Percentiles rank a stretch among this genome's conserved stretches.
Evolutionary conservation across 2,797 vertebrate genomes (phyloP).

Genomic region (Eremophila alpestris): DNA sequence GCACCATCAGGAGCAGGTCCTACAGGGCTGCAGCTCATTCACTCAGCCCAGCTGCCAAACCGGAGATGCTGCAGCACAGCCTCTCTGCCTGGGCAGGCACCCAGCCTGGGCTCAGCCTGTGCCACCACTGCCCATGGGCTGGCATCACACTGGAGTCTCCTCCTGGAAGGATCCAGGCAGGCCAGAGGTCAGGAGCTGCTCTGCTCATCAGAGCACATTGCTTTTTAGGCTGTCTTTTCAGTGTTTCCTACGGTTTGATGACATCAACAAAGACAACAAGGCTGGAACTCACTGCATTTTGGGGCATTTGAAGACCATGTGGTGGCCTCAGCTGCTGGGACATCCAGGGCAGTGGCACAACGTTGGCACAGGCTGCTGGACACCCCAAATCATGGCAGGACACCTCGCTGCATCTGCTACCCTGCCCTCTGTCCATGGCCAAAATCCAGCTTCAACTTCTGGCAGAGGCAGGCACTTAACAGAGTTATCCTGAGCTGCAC

Average conservation of each 20-base stretch:
- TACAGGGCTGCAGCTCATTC: not conserved
- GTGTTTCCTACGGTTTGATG: not conserved
- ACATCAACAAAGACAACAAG: not conserved
- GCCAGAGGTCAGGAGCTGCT: not conserved
- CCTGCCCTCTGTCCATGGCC: not conserved
- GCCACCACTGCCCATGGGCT: accelerated
- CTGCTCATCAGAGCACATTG: not conserved
- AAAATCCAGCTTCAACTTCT: not conserved
- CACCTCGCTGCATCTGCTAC: not conserved
- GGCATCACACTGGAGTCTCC: accelerated
- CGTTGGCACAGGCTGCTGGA: accelerated
- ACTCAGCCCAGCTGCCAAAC: not conserved
- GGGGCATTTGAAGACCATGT: not conserved
- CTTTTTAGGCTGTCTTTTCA: not conserved
- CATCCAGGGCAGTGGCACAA: not conserved
- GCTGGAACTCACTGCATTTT: not conserved
- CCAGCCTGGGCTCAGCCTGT: not conserved
- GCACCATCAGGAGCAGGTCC: not conserved
- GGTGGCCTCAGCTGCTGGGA: not conserved
- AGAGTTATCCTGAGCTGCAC: not conserved
- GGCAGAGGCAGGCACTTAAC: not conserved
- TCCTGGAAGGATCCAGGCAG: not conserved
- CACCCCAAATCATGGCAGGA: accelerated
- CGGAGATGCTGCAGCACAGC: not conserved
- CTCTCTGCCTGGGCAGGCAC: not conserved